phyloP scores from a whole-genome alignment of 2,888 invertebrate species.

The Tenodera sinensis region DNA sequence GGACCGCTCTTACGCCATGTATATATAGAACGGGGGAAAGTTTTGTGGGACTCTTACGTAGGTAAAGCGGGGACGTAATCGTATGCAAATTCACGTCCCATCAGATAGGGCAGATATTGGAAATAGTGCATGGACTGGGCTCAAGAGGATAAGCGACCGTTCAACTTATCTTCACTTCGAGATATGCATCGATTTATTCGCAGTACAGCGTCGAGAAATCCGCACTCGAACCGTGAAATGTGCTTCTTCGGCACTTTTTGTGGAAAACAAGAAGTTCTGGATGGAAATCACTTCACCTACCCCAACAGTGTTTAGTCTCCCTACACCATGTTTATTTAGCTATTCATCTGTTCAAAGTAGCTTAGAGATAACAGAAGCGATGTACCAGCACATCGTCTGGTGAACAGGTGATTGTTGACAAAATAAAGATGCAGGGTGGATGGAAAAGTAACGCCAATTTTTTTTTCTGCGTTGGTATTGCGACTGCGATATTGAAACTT shows the following conservation, averaged over 20 bases:
- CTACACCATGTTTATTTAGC: no score
- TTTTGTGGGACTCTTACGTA: neutral
- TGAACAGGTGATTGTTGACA: no score
- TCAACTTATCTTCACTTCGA: neutral
- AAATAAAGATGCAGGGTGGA: no score
- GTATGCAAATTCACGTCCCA: conserved; percentile 14
- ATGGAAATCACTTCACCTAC: neutral
- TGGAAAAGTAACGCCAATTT: no score
- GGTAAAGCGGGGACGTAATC: neutral
- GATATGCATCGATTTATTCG: neutral
- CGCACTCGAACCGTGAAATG: neutral
- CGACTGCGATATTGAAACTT: no score
- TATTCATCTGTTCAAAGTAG: no score
- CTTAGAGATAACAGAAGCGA: no score
- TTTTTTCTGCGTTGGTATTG: no score
- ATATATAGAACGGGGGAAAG: neutral
- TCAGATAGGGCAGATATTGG: neutral
- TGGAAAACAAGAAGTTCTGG: neutral
- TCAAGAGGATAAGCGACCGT: neutral
- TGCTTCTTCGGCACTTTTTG: neutral
- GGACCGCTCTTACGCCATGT: neutral
- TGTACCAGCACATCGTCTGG: no score
- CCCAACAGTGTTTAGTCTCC: no score
- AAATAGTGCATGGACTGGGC: neutral
- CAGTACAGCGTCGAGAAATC: neutral